Conservation (phyloP, 2,888 invertebrate species). For the Spisula subtruncata region DNA sequence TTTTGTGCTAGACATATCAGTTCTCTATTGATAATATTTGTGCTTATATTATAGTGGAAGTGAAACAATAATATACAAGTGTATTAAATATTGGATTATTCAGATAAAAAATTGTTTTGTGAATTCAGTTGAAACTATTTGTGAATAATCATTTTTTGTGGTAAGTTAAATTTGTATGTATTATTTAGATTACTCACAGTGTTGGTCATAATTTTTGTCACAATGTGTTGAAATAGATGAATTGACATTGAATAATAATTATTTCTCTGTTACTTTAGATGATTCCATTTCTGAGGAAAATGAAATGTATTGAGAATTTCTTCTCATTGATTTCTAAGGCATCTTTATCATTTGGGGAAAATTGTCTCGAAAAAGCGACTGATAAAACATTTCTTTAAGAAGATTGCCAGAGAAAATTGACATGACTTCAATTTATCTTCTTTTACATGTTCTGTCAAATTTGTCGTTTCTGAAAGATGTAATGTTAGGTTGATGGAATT, state of each 20-base stretch:
- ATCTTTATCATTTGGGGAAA: neutral
- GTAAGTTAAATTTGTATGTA: neutral
- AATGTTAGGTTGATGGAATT: too few relatives aligned
- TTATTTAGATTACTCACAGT: neutral
- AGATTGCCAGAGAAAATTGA: neutral
- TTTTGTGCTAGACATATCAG: neutral
- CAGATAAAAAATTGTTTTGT: neutral
- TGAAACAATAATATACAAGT: neutral
- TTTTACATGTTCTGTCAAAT: neutral
- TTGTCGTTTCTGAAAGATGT: neutral
- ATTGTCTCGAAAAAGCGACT: neutral
- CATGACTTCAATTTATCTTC: neutral
- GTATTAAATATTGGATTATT: neutral
- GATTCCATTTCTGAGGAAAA: neutral
- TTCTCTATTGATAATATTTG: neutral
- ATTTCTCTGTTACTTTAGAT: neutral
- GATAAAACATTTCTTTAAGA: constrained; percentile 9
- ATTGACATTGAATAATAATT: too few relatives aligned
- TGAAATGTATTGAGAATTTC: neutral
- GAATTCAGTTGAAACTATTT: neutral
- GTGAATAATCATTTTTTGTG: neutral
- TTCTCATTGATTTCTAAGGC: constrained; percentile 1
- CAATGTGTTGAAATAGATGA: neutral
- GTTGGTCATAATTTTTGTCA: neutral
- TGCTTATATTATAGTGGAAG: neutral